These are phyloP conservation scores for Silurus glanis DNA, from an alignment of 2,113 vertebrate genomes.

Conservation along the genomic window DNA sequence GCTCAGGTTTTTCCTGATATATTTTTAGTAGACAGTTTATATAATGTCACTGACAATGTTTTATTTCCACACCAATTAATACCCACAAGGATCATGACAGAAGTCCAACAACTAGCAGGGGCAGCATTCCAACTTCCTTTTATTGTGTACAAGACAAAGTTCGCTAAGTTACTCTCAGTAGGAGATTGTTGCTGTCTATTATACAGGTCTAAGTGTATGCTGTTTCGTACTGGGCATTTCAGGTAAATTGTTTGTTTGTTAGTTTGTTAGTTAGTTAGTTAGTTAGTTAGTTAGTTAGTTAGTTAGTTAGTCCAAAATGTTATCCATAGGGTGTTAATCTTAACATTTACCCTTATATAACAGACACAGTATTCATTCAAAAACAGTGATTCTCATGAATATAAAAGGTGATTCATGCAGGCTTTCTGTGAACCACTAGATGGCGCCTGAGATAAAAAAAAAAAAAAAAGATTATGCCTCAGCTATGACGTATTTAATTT, in stretches of 20 bases:
- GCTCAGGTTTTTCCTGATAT: neutral
- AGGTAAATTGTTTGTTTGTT: neutral
- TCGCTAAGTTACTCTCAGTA: slow-evolving; percentile 1
- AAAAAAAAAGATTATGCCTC: neutral
- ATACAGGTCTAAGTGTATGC: neutral
- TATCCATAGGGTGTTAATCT: neutral
- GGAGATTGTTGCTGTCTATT: neutral
- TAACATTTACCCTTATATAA: neutral
- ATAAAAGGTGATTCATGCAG: neutral
- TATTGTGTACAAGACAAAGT: slow-evolving; percentile 1
- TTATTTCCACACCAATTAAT: neutral
- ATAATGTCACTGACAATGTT: neutral
- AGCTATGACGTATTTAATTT: neutral
- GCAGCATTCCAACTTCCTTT: slow-evolving; percentile 20
- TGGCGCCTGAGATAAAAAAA: slow-evolving; percentile 30
- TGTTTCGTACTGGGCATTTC: neutral
- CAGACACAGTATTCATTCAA: neutral
- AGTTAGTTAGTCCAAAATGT: neutral
- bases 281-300: too few species aligned
- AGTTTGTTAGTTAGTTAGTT: too few species aligned
- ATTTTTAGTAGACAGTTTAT: neutral
- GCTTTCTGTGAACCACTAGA: slow-evolving; percentile 55
- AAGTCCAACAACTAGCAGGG: neutral
- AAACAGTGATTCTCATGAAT: neutral
- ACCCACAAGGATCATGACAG: neutral